Conservation (phyloP, 2,888 invertebrate species). For the Tricholauxania praeusta region DNA sequence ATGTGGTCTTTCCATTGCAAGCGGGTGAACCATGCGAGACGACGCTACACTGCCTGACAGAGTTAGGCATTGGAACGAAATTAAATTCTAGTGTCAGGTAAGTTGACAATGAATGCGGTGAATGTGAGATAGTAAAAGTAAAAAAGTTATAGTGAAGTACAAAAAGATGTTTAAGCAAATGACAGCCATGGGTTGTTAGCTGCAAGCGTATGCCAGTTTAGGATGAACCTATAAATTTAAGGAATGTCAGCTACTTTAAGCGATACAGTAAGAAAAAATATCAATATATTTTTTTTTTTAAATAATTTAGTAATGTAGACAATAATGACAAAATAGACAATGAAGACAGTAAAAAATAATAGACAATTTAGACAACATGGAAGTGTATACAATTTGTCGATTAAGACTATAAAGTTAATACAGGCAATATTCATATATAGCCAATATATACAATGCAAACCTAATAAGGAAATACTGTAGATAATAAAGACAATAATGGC, state of each 20-base stretch:
- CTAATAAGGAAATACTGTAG: too few species aligned
- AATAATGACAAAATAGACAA: background rate
- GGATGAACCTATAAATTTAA: too few species aligned
- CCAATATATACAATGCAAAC: background rate
- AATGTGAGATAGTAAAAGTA: background rate
- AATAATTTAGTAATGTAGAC: background rate
- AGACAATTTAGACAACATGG: background rate
- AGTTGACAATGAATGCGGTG: conserved; percentile 51
- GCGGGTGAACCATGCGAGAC: conserved; percentile 81
- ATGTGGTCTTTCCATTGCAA: conserved; percentile 78
- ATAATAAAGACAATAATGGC: too few species aligned
- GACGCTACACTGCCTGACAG: conserved; percentile 79
- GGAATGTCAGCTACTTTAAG: too few species aligned
- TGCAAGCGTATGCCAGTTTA: too few species aligned
- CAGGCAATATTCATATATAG: background rate
- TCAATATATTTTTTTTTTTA: too few species aligned
- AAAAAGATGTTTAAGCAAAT: background rate
- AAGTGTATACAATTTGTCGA: too few species aligned
- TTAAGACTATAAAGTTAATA: background rate
- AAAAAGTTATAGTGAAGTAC: background rate
- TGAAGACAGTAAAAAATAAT: background rate
- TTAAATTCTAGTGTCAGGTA: conserved; percentile 81
- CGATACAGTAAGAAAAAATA: too few species aligned
- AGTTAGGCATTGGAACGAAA: conserved; percentile 78
- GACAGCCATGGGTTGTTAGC: background rate